phyloP scores from a whole-genome alignment of 1,140 invertebrate species.

The Sycobia sp. region DNA sequence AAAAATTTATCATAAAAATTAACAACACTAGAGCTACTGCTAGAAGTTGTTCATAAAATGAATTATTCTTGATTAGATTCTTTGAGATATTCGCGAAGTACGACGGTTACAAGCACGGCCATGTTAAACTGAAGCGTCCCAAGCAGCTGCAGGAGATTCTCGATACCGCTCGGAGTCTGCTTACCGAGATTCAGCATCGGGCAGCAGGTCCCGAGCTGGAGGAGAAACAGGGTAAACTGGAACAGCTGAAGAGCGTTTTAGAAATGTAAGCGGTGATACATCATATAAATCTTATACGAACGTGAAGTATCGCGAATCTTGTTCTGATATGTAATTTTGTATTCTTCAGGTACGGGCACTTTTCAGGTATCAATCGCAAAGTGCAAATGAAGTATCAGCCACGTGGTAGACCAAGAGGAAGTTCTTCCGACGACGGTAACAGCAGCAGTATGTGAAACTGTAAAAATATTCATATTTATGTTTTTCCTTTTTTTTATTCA shows the following conservation, averaged over 20 bases:
- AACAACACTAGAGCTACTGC: too few species aligned
- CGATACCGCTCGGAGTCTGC: constrained; percentile 87
- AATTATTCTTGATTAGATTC: constrained; percentile 83
- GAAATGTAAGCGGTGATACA: constrained; percentile 83
- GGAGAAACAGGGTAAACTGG: constrained; percentile 94
- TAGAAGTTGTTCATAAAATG: too few species aligned
- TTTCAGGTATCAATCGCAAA: constrained; percentile 99
- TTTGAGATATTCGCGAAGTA: constrained; percentile 99
- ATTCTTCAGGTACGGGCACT: constrained; percentile 94
- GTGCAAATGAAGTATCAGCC: constrained; percentile 99
- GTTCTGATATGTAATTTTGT: neutral
- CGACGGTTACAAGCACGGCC: constrained; percentile 91
- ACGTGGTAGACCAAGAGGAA: constrained; percentile 87
- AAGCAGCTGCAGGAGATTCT: constrained; percentile 97
- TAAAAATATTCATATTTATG: neutral
- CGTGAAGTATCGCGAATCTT: constrained; percentile 7
- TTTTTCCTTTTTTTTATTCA: neutral
- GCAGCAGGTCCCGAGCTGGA: constrained; percentile 91
- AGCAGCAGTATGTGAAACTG: constrained; percentile 48
- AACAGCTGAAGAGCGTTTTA: constrained; percentile 96
- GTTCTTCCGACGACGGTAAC: constrained; percentile 94
- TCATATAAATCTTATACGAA: neutral
- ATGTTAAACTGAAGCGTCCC: constrained; percentile 96
- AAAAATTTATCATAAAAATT: too few species aligned
- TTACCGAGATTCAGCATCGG: constrained; percentile 85